phyloP scores from a whole-genome alignment of 2,797 vertebrate genomes.

The Phoeniculus purpureus region DNA sequence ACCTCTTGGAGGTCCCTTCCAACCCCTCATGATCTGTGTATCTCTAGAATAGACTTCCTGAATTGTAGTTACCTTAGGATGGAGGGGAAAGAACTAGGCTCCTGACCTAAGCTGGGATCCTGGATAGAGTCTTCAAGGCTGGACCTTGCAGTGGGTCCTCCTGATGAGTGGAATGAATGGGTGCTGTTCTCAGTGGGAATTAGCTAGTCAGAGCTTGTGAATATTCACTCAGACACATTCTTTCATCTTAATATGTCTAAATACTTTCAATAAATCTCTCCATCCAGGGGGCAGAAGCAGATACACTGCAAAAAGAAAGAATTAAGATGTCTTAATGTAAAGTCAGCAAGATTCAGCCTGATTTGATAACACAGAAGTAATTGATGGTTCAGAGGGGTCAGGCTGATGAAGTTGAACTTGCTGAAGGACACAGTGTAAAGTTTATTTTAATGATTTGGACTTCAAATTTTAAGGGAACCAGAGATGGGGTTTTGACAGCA shows the following conservation, averaged over 20 bases:
- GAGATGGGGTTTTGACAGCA: neutral
- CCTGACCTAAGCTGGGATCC: neutral
- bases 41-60: neutral
- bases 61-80: neutral
- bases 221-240: neutral
- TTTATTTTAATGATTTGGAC: neutral
- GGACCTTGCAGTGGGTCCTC: neutral
- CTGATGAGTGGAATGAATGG: neutral
- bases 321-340: neutral
- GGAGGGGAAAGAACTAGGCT: neutral
- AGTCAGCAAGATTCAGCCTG: neutral
- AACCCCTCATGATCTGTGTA: too few relatives aligned
- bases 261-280: neutral
- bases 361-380: neutral
- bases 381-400: neutral
- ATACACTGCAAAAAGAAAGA: neutral
- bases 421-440: neutral
- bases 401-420: neutral
- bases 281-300: neutral
- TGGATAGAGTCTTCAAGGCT: neutral
- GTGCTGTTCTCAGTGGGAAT: neutral
- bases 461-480: neutral
- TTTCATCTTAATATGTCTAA: conserved; percentile 3
- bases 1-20: too few relatives aligned
- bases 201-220: neutral